phyloP scores from a whole-genome alignment of 1,140 invertebrate species.

The Rhagoletis pomonella region DNA sequence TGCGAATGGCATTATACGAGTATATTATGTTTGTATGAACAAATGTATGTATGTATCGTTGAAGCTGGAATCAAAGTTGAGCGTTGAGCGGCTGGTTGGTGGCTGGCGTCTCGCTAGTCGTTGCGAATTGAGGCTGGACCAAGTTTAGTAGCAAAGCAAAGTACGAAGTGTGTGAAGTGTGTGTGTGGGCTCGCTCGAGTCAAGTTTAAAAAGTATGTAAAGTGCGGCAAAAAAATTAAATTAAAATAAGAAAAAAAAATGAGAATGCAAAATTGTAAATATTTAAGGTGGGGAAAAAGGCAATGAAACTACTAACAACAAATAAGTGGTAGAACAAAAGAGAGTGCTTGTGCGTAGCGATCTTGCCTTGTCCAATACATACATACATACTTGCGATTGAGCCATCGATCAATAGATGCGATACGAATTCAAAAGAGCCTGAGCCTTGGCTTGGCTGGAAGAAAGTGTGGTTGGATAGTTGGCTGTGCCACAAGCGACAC shows the following conservation, averaged over 20 bases:
- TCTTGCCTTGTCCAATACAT: neutral
- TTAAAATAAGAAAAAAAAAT: neutral
- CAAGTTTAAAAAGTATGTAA: conserved; percentile 8
- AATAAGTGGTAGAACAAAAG: neutral
- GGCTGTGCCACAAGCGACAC: neutral
- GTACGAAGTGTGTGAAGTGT: conserved; percentile 39
- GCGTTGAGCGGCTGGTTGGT: neutral
- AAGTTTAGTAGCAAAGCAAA: conserved; percentile 53
- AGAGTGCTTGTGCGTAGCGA: neutral
- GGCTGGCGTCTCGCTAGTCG: conserved; percentile 29
- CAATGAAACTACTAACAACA: neutral
- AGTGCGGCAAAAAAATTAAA: neutral
- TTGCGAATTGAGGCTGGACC: conserved; percentile 41
- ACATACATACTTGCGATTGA: neutral
- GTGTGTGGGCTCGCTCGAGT: conserved; percentile 28
- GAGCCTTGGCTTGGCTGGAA: neutral
- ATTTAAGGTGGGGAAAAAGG: neutral
- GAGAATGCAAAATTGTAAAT: neutral
- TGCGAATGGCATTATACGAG: neutral
- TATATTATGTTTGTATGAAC: too few relatives aligned
- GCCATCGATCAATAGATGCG: neutral
- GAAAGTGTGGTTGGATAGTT: conserved; percentile 27
- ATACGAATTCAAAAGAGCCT: conserved; percentile 10
- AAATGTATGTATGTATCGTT: too few relatives aligned
- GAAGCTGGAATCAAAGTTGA: neutral